Base-by-base conservation (phyloP, 2,888 invertebrate genomes). In the Magallana nippona region DNA sequence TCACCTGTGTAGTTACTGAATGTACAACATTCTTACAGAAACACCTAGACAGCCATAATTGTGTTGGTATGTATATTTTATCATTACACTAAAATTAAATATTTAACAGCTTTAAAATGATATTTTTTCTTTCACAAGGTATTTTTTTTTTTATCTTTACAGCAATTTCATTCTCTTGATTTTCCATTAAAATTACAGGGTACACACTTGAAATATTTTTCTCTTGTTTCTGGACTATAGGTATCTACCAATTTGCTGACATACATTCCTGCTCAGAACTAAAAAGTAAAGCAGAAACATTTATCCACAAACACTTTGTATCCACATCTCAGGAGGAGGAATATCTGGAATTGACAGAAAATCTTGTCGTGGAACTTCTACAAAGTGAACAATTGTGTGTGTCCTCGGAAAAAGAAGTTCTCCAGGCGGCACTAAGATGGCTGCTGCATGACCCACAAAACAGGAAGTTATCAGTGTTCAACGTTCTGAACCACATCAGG, bases 31-130 rank as follows among this genome's bases (percentile, higher is more conserved):
- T 97, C 94, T 95, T 98, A 82, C 96, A 96, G 90, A 96, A 96
- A 90, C 97, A 98, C 95, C 95, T 98, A 84, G 97, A 98, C 94
- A 96, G 96, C 79, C 96, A 97, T 60, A 98, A 98, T 95, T 97
- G 97, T 85, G 95, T 98, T 92, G 98, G 98, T 93, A 97, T 97
- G 94, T n/a, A n/a, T n/a, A n/a, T n/a, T n/a, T n/a, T n/a, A n/a
- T n/a, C n/a, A n/a, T n/a, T n/a, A n/a, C n/a, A n/a, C n/a, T n/a
- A n/a, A n/a, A n/a, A n/a, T n/a, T n/a, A n/a, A n/a, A n/a, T n/a
- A n/a, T n/a, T n/a, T n/a, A n/a, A n/a, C n/a, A n/a, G n/a, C n/a
- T n/a, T n/a, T n/a, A n/a, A n/a, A n/a, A n/a, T n/a, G n/a, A n/a
- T n/a, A n/a, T n/a, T n/a, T n/a, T n/a, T n/a, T n/a, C n/a, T n/a